Conservation (phyloP, 2,113 vertebrate species). For the Myotis yumanensis region DNA sequence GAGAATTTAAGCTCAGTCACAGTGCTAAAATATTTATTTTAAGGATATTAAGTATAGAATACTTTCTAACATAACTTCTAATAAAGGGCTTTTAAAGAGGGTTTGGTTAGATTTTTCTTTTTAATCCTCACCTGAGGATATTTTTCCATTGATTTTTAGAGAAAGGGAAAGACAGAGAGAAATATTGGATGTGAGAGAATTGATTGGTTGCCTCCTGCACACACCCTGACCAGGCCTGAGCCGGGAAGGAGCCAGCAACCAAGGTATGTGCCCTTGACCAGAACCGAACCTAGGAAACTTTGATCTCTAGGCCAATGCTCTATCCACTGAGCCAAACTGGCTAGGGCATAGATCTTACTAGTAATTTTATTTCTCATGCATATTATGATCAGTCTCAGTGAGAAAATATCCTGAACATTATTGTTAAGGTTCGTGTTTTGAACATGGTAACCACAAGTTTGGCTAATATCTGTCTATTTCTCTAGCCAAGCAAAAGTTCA, state of each 20-base stretch:
- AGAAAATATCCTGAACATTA: not conserved
- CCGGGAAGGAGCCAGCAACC: not conserved
- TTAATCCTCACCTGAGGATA: not conserved
- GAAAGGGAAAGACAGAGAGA: not conserved
- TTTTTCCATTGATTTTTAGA: not conserved
- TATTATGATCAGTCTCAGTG: not conserved
- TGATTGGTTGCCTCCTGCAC: not conserved
- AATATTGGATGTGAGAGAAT: not conserved
- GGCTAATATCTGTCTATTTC: not conserved
- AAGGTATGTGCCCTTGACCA: not conserved
- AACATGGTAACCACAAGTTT: not conserved
- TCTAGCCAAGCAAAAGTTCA: not conserved
- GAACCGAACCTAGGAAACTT: not conserved
- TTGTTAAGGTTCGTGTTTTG: constrained; percentile 23
- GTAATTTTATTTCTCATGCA: constrained; percentile 26
- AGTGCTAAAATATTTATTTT: constrained; percentile 22
- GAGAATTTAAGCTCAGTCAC: constrained; percentile 38
- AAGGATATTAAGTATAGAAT: not conserved
- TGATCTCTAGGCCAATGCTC: not conserved
- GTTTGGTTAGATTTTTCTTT: no score
- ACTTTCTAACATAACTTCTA: constrained; percentile 4
- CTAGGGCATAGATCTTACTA: not conserved
- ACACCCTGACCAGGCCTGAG: no score
- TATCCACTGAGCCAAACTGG: not conserved
- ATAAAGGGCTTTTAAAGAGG: not conserved